Evolutionary conservation across 2,888 invertebrate genomes (phyloP).

Genomic region (Melanotus villosus): DNA sequence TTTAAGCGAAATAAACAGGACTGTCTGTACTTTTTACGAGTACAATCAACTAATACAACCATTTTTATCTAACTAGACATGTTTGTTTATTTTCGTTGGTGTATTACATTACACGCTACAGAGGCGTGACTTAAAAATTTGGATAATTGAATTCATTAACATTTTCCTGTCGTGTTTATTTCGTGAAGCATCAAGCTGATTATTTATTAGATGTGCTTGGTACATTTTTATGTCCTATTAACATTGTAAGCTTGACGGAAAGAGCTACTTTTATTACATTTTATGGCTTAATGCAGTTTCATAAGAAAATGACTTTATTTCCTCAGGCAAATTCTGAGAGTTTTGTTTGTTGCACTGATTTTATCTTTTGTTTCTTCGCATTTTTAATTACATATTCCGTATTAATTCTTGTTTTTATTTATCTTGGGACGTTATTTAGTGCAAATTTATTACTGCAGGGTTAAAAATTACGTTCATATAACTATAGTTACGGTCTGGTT

Average conservation of each 20-base stretch:
- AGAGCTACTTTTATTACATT: neutral
- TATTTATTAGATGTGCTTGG: conserved; percentile 11
- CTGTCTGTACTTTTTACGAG: conserved; percentile 3
- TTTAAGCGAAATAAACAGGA: neutral
- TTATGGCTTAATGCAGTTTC: neutral
- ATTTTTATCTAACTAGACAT: neutral
- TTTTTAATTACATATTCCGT: neutral
- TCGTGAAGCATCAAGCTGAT: neutral
- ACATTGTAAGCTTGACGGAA: neutral
- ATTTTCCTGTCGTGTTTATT: neutral
- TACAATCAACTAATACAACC: conserved; percentile 2
- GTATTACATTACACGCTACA: conserved; percentile 6
- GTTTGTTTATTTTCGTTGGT: neutral
- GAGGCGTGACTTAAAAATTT: conserved; percentile 1
- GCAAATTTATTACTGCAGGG: no score
- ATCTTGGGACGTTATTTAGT: no score
- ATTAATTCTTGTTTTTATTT: neutral
- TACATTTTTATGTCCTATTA: conserved; percentile 16
- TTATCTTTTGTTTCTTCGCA: neutral
- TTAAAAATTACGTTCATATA: no score
- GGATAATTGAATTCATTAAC: conserved; percentile 16
- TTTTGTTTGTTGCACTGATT: neutral
- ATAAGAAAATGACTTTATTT: neutral
- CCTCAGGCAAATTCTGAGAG: neutral
- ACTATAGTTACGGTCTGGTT: no score